Evolutionary conservation across 2,797 vertebrate species (phyloP), one percentile per base, ranked within the genome.

Genomic region (Siniperca undulata): DNA sequence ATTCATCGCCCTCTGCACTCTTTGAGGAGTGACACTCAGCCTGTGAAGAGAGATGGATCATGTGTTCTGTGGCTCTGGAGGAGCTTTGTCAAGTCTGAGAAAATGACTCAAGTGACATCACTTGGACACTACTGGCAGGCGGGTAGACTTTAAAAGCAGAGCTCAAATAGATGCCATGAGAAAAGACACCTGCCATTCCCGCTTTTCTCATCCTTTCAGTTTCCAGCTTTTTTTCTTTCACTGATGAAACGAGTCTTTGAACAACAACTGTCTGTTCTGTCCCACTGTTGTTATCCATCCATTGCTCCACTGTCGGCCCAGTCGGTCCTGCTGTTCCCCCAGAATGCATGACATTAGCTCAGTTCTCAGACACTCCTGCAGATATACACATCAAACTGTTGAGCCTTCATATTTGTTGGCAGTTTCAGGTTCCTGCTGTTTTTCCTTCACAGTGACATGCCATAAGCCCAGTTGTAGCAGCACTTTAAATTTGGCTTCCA

Each of bases 341-440:
- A 11, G 64, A 44, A 34, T 36, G 20, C 20, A 8, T n/a, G 36
- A 64, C 64, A 50, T 24, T 4, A 55, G 17, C 7, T 17, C 34
- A 42, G 52, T 20, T 42, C 36, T 70, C 22, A 77, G 61, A 22
- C 34, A 6, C 24, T 20, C 36, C 16, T 27, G 40, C 55, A 76
- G 53, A 79, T 30, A 52, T 1, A 27, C 66, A 44, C 71, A 59
- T 84, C 77, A 83, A 44, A 74, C 71, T 52, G 48, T 60, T 70
- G 50, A 69, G n/a, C 16, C 55, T 40, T 78, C 30, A 62, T 55
- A 34, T 64, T 60, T 65, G 69, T 65, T 73, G 78, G 42, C 73
- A 77, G 78, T 59, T 70, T 81, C 22, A 40, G 22, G 65, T 74
- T 77, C 64, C 78, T 70, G 74, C 74, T 70, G 69, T 44, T 70